phyloP scores from a whole-genome alignment of 2,113 vertebrate genomes.

The Phylloscopus whistleri region DNA sequence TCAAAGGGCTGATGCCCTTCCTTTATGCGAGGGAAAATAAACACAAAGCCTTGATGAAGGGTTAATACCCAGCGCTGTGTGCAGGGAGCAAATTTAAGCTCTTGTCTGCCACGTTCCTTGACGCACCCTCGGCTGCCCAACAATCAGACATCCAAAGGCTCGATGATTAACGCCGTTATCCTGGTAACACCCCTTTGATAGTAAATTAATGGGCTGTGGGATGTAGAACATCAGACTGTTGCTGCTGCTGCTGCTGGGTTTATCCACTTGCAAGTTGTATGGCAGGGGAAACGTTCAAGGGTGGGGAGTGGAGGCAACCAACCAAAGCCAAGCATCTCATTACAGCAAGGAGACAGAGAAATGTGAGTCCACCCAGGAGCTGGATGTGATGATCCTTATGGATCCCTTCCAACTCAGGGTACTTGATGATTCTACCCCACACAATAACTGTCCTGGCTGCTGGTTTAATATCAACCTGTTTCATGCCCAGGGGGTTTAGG shows the following conservation, averaged over 20 bases:
- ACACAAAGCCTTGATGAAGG: not conserved
- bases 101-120: not conserved
- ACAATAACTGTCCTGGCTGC: not conserved
- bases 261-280: not conserved
- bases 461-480: not conserved
- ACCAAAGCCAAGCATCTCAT: not conserved
- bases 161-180: not conserved
- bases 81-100: not conserved
- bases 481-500: not conserved
- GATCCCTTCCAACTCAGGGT: not conserved
- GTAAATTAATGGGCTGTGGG: slow-evolving; percentile 62
- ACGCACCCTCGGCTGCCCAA: not conserved
- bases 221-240: not conserved
- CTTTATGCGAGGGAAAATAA: not conserved
- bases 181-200: slow-evolving; percentile 41
- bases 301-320: not conserved
- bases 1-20: not conserved
- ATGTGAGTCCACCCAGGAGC: not conserved
- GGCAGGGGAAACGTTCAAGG: not conserved
- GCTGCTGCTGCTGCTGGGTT: not conserved
- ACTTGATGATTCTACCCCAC: not conserved
- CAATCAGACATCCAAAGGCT: not conserved
- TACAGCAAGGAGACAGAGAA: not conserved
- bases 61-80: not conserved
- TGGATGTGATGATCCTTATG: not conserved